These are phyloP conservation scores for Tribolium madens DNA, from an alignment of 1,140 invertebrate species.

Conservation along the genomic window DNA sequence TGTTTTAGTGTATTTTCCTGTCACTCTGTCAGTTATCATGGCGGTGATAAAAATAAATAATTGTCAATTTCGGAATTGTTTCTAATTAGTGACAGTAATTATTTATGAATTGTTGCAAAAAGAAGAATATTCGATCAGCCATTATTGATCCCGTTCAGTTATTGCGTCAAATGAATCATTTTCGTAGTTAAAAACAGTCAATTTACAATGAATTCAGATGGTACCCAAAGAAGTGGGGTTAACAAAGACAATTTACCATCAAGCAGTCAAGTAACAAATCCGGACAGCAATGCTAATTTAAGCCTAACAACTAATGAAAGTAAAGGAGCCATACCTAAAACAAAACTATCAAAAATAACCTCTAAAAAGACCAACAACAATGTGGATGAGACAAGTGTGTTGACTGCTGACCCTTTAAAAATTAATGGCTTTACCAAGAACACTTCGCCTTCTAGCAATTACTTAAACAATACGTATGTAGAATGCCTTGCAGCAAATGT, in stretches of 20 bases:
- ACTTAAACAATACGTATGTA: neutral
- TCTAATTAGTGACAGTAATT: neutral
- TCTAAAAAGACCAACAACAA: conserved; percentile 54
- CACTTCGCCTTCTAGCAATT: conserved; percentile 5
- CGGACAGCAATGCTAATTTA: conserved; percentile 50
- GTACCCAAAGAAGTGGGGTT: conserved; percentile 10
- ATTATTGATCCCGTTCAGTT: neutral
- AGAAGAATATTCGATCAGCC: neutral
- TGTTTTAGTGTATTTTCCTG: conserved; percentile 4
- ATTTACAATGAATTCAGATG: conserved; percentile 29
- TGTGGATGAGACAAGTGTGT: conserved; percentile 41
- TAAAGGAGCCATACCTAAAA: conserved; percentile 57
- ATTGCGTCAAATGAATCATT: neutral
- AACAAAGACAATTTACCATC: conserved; percentile 38
- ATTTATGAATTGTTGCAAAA: neutral
- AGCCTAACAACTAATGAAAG: conserved; percentile 38
- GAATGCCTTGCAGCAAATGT: conserved; percentile 3
- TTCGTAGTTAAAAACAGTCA: neutral
- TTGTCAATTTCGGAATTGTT: conserved; percentile 19
- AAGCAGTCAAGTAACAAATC: conserved; percentile 35
- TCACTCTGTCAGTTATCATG: neutral
- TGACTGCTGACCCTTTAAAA: conserved; percentile 29
- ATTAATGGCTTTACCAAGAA: conserved; percentile 40
- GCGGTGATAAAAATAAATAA: conserved; percentile 4
- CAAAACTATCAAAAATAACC: conserved; percentile 39